Evolutionary conservation across 2,888 invertebrate genomes (phyloP).

Genomic region (Luffia ferchaultella): DNA sequence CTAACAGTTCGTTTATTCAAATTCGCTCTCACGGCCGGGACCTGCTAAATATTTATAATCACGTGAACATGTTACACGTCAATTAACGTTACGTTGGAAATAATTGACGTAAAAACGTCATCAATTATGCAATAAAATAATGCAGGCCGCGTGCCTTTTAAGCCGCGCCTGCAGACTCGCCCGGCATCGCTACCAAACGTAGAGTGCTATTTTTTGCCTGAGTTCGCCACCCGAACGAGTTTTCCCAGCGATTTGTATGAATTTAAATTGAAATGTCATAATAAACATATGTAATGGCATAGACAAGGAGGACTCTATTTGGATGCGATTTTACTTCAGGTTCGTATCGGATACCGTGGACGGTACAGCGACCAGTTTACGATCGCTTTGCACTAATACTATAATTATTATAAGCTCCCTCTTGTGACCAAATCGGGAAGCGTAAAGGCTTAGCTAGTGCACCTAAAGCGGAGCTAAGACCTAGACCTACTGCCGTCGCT

Average conservation of each 20-base stretch:
- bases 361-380: no score
- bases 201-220: conserved; percentile 26
- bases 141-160: conserved; percentile 34
- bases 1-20: conserved; percentile 22
- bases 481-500: no score
- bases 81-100: conserved; percentile 42
- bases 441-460: no score
- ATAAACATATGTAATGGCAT: conserved; percentile 18
- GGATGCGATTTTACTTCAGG: conserved; percentile 26
- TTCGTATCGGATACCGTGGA: no score
- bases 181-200: conserved; percentile 26
- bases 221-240: conserved; percentile 18
- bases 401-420: no score
- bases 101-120: conserved; percentile 51
- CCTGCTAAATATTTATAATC: conserved; percentile 41
- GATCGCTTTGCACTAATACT: no score
- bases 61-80: conserved; percentile 42
- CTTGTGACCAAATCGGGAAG: no score
- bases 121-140: conserved; percentile 46
- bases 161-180: conserved; percentile 22
- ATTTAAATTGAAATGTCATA: conserved; percentile 28
- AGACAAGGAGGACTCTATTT: conserved; percentile 20
- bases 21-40: conserved; percentile 11
- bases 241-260: conserved; percentile 25
- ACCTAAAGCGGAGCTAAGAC: no score